A percentile compares a stretch with the other conserved stretches of the same genome.
Evolutionary conservation across 2,888 invertebrate species (phyloP).

Genomic region (Lasioglossum vierecki): DNA sequence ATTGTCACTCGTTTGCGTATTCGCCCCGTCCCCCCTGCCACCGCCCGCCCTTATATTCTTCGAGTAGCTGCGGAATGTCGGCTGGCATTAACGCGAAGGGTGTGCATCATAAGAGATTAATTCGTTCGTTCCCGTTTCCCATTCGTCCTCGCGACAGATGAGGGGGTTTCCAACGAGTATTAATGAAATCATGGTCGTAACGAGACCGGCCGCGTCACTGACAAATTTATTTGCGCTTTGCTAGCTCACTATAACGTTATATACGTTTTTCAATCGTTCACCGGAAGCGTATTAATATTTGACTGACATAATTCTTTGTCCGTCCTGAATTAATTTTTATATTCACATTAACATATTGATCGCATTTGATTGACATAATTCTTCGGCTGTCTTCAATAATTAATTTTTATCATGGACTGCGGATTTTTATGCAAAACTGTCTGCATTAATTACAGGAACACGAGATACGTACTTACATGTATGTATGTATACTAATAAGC

Average conservation of each 20-base stretch:
- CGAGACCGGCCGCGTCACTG: constrained; percentile 1
- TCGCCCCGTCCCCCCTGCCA: background rate
- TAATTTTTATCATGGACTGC: background rate
- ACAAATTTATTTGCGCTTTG: background rate
- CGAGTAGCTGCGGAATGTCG: constrained; percentile 44
- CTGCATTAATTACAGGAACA: background rate
- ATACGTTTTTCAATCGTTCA: background rate
- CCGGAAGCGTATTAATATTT: background rate
- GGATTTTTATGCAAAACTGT: background rate
- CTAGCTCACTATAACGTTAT: background rate
- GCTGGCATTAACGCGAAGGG: constrained; percentile 40
- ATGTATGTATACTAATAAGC: too few species aligned
- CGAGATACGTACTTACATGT: too few species aligned
- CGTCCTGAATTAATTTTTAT: background rate
- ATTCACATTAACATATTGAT: background rate
- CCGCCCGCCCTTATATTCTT: constrained; percentile 19
- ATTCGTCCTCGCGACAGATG: constrained; percentile 44
- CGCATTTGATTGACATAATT: background rate
- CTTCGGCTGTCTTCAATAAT: background rate
- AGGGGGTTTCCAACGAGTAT: constrained; percentile 19
- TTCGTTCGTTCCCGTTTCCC: constrained; percentile 39
- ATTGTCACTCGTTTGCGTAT: constrained; percentile 41
- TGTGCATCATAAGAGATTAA: constrained; percentile 48
- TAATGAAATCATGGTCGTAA: constrained; percentile 47
- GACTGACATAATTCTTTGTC: background rate